Conservation (phyloP, 2,113 vertebrate genomes). For the Thomomys bottae region DNA sequence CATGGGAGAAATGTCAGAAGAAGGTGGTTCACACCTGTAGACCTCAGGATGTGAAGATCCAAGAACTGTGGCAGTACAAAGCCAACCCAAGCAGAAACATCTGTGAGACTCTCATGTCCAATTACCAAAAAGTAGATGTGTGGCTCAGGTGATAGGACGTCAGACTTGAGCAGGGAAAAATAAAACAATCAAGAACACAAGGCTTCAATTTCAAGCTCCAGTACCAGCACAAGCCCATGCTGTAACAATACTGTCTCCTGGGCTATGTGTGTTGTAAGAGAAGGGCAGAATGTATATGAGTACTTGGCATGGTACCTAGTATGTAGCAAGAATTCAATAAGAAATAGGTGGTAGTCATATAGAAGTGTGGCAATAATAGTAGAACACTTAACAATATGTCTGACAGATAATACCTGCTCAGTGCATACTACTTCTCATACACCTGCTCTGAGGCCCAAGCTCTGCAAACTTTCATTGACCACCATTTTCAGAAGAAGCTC, state of each 20-base stretch:
- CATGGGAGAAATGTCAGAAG: neutral
- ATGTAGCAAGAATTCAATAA: neutral
- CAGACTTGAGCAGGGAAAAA: too few relatives aligned
- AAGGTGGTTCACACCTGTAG: too few relatives aligned
- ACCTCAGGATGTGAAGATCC: too few relatives aligned
- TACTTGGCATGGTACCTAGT: neutral
- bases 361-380: neutral
- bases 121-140: too few relatives aligned
- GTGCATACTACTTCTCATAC: neutral
- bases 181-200: too few relatives aligned
- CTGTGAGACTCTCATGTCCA: too few relatives aligned
- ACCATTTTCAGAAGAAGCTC: neutral
- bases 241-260: neutral
- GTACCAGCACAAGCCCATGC: too few relatives aligned
- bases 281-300: neutral
- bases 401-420: neutral
- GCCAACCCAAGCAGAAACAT: too few relatives aligned
- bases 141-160: too few relatives aligned
- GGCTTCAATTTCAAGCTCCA: too few relatives aligned
- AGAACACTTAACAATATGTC: neutral
- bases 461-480: neutral
- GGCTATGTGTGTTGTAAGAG: neutral
- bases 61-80: too few relatives aligned
- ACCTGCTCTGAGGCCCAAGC: neutral
- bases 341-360: neutral